phyloP scores from a whole-genome alignment of 2,888 invertebrate genomes.

The Euphydryas editha region DNA sequence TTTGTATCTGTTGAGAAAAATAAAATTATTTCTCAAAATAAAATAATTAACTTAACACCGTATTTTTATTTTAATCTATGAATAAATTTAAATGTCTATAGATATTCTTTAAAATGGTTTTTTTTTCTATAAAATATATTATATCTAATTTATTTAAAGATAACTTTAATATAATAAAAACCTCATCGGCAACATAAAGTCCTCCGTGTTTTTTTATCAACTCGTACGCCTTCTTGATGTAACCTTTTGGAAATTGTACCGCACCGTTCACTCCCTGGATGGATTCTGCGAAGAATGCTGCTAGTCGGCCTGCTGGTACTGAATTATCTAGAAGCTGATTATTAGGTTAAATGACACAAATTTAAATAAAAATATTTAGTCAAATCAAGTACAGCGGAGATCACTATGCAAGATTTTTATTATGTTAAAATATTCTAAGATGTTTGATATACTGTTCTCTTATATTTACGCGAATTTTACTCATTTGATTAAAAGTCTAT shows the following conservation, averaged over 20 bases:
- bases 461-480: no score
- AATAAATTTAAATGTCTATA: no score
- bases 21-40: not conserved
- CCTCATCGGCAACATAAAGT: conserved; percentile 96
- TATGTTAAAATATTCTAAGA: no score
- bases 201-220: conserved; percentile 92
- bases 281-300: conserved; percentile 96
- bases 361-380: no score
- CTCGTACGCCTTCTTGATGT: conserved; percentile 91
- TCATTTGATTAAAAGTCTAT: no score
- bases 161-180: conserved; percentile 48
- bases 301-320: conserved; percentile 90
- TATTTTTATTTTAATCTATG: not conserved
- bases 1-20: conserved; percentile 88
- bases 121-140: not conserved
- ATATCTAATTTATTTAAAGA: not conserved
- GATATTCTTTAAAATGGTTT: no score
- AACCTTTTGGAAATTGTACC: conserved; percentile 96
- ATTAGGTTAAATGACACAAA: conserved; percentile 16
- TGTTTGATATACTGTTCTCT: no score
- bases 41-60: not conserved
- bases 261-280: conserved; percentile 98
- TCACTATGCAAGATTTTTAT: no score
- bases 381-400: no score
- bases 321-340: conserved; percentile 89